These are phyloP conservation scores for Sarcophaga rosellei DNA, from an alignment of 2,888 invertebrate genomes.

Conservation along the genomic window DNA sequence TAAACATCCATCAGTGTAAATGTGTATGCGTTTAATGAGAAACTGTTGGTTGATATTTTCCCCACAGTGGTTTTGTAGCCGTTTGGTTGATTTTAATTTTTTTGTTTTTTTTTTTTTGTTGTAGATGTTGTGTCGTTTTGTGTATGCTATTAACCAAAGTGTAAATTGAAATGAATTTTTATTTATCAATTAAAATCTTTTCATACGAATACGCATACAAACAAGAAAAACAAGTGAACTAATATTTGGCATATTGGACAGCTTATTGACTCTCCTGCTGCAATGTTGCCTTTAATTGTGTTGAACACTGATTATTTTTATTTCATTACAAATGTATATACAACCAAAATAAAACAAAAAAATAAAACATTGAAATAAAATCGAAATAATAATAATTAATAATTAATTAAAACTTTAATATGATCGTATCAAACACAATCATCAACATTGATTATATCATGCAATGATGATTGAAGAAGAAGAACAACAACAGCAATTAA, in stretches of 20 bases:
- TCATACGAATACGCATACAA: constrained; percentile 8
- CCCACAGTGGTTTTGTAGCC: constrained; percentile 22
- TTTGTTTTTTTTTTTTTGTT: not conserved
- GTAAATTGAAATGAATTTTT: constrained; percentile 57
- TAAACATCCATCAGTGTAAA: not conserved
- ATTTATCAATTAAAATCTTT: constrained; percentile 55
- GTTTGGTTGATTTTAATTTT: constrained; percentile 1
- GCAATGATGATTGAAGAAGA: not conserved
- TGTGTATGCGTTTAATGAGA: constrained; percentile 8
- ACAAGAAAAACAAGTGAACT: not conserved
- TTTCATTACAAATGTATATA: not conserved
- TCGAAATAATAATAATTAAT: not conserved
- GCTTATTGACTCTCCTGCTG: not conserved
- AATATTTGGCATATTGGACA: no score
- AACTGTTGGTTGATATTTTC: constrained; percentile 39
- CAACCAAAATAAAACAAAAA: not conserved
- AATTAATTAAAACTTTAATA: not conserved
- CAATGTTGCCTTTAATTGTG: not conserved
- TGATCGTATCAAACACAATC: not conserved
- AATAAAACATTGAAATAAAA: not conserved
- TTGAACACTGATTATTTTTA: not conserved
- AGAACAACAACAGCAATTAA: constrained; percentile 52
- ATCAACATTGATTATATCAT: no score
- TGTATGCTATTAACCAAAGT: constrained; percentile 49
- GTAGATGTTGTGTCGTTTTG: not conserved